Conservation (phyloP, 2,888 invertebrate genomes). For the Torymus aiolomorphi region DNA sequence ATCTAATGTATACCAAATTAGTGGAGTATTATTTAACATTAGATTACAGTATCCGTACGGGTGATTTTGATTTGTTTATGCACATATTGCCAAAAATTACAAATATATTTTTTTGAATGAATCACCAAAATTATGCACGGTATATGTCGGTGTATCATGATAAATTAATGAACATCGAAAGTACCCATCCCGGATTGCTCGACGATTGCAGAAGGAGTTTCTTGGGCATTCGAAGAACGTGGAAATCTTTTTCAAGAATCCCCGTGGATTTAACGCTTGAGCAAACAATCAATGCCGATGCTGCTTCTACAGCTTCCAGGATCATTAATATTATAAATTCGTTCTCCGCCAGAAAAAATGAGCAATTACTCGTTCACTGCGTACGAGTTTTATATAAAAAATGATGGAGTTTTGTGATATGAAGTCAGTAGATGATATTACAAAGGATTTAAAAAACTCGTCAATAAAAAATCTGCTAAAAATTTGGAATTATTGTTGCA, state of each 20-base stretch:
- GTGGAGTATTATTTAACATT: too few relatives aligned
- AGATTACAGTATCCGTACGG: too few relatives aligned
- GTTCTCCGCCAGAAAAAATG: slow-evolving; percentile 61
- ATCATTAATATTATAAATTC: slow-evolving; percentile 47
- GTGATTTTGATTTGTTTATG: too few relatives aligned
- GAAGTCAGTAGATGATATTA: slow-evolving; percentile 59
- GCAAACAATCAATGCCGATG: slow-evolving; percentile 43
- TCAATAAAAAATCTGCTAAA: slow-evolving; percentile 55
- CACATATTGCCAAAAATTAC: slow-evolving; percentile 51
- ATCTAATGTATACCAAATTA: too few relatives aligned
- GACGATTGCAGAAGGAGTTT: slow-evolving; percentile 23
- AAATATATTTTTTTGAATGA: slow-evolving; percentile 57
- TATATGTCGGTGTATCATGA: slow-evolving; percentile 45
- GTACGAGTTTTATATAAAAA: slow-evolving; percentile 57
- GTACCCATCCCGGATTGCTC: slow-evolving; percentile 52
- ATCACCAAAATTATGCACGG: slow-evolving; percentile 57
- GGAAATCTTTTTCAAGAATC: slow-evolving; percentile 45
- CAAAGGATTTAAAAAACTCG: slow-evolving; percentile 53
- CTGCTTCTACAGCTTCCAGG: slow-evolving; percentile 61
- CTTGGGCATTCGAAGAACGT: slow-evolving; percentile 41
- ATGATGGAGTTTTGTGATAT: slow-evolving; percentile 50
- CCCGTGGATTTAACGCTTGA: slow-evolving; percentile 21
- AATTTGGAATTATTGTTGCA: slow-evolving; percentile 56
- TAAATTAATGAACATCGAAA: slow-evolving; percentile 40
- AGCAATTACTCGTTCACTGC: slow-evolving; percentile 57